These are phyloP conservation scores for Ferdinandea cuprea DNA, from an alignment of 2,888 invertebrate species.

Conservation along the genomic window DNA sequence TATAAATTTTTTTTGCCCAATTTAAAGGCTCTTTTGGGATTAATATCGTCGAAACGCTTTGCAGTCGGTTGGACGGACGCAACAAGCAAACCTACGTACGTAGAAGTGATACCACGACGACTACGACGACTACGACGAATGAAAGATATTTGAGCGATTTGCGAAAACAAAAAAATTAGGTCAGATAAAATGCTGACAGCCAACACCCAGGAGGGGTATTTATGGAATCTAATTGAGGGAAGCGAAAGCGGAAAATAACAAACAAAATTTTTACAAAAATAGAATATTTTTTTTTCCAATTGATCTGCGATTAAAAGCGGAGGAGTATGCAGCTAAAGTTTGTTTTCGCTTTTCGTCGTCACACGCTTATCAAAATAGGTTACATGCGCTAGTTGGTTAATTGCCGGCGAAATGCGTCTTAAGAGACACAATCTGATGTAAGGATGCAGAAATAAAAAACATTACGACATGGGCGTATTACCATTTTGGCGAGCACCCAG, in stretches of 20 bases:
- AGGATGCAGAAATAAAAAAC: constrained; percentile 27
- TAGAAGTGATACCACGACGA: no score
- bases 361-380: constrained; percentile 59
- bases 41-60: no score
- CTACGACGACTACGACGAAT: no score
- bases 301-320: constrained; percentile 37
- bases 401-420: constrained; percentile 44
- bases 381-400: constrained; percentile 38
- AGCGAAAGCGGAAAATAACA: constrained; percentile 57
- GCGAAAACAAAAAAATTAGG: constrained; percentile 67
- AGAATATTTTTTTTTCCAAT: constrained; percentile 19
- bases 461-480: constrained; percentile 23
- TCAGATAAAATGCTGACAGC: constrained; percentile 63
- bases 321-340: not conserved
- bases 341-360: constrained; percentile 41
- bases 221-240: constrained; percentile 61
- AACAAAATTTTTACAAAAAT: constrained; percentile 15
- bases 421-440: constrained; percentile 22
- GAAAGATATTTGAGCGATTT: constrained; percentile 52
- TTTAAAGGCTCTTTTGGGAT: constrained; percentile 40
- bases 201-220: constrained; percentile 21
- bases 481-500: constrained; percentile 65
- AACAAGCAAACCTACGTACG: no score
- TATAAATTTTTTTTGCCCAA: constrained; percentile 7
- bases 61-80: no score